These are phyloP conservation scores for Drosophila neotestacea DNA, from an alignment of 2,888 invertebrate species.

Conservation along the genomic window DNA sequence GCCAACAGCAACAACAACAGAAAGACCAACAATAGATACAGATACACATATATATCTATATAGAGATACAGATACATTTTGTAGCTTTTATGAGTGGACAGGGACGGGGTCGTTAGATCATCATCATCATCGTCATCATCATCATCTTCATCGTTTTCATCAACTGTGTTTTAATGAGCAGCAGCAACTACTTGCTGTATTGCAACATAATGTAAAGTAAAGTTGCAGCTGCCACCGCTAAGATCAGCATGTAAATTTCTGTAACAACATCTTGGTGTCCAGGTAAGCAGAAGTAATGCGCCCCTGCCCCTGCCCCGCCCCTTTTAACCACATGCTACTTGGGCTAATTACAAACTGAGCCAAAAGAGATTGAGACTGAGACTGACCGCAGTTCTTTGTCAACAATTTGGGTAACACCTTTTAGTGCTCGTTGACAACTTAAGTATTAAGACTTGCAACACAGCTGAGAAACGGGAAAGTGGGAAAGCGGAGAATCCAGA, in stretches of 20 bases:
- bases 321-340: conserved; percentile 3
- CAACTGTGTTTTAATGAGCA: conserved; percentile 43
- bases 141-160: conserved; percentile 6
- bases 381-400: conserved; percentile 42
- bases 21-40: conserved; percentile 3
- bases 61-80: conserved; percentile 21
- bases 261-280: conserved; percentile 40
- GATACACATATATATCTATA: background rate
- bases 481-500: background rate
- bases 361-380: conserved; percentile 8
- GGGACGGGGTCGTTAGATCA: conserved; percentile 41
- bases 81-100: conserved; percentile 11
- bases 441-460: conserved; percentile 32
- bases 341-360: conserved; percentile 50
- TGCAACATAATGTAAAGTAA: conserved; percentile 38
- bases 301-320: conserved; percentile 10
- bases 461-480: background rate
- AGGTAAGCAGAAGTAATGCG: conserved; percentile 38
- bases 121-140: conserved; percentile 7
- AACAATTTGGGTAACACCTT: conserved; percentile 55
- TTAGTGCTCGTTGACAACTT: conserved; percentile 53
- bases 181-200: conserved; percentile 11
- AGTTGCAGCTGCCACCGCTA: conserved; percentile 36
- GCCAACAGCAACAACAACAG: conserved; percentile 1
- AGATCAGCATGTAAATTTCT: conserved; percentile 43